Base-by-base conservation (phyloP, 2,113 vertebrate species). In the Empidonax traillii region DNA sequence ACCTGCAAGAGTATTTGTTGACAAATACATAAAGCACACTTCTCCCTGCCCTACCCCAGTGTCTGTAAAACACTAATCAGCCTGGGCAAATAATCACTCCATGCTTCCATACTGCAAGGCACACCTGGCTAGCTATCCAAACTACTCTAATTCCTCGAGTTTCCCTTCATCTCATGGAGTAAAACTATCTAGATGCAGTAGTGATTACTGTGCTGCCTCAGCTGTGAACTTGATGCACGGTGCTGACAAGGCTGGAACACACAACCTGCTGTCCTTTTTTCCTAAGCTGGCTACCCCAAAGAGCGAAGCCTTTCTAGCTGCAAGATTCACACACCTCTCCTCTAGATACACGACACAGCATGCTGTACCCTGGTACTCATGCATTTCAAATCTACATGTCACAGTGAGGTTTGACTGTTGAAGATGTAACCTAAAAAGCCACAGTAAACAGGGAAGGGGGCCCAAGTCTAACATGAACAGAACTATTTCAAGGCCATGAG, bases 351-450 rank as follows among this genome's bases (percentile, higher is more conserved):
- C 2, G 27, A 52, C n/a, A 90, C 8, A 83, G 30, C 17, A 63
- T 8, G 35, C n/a, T 74, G n/a, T 18, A 49, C 23, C 23, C 23
- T 35, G 23, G 22, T 62, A 78, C 0, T 3, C 31, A 25, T 0
- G 1, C 28, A 63, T 71, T 86, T 68, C 22, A 49, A 53, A 88
- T 37, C 27, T 53, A 0, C 12, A 18, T 9, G 25, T 77, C 55
- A 83, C 67, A 49, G 5, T 4, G 13, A 13, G 13, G 44, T 27
- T 74, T 12, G 89, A 71, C 56, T 56, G 18, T 16, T 59, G 37
- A 65, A 71, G 13, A 16, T 72, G 19, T 24, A 87, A 39, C 14
- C 27, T 67, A 46, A 72, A 66, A 75, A 78, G 22, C 15, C n/a
- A 3, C 6, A 72, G 52, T 8, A n/a, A 73, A 12, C 17, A 90